Base-by-base conservation (phyloP, 2,888 invertebrate genomes). In the Melitaea athalia region DNA sequence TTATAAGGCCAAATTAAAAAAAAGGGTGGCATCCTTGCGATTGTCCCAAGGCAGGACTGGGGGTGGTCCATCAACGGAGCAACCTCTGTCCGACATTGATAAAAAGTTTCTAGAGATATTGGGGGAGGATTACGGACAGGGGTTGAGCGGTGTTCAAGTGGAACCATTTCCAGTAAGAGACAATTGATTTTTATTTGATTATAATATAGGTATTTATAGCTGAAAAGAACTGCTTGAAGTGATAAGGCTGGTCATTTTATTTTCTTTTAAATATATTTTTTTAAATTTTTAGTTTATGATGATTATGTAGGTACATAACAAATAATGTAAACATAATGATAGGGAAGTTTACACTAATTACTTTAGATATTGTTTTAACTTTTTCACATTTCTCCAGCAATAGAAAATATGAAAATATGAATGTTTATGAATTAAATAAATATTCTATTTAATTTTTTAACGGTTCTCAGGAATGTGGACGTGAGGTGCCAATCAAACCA, bases 21-120 rank as follows among this genome's bases (percentile, higher is more conserved):
- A 8, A 38, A 38, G 61, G 33, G 47, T 52, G 6, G 12, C 50
- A 45, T 42, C 15, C 8, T 5, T 63, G 17, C 14, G 50, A 38
- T 63, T 15, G 11, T 38, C 33, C 5, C 15, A 52, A 12, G 17
- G 42, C 5, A 52, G 52, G n/a, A 62, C 62, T 11, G 59, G 47
- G 15, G 59, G 45, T 8, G 65, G 43, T 12, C 55, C 7, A 15
- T 69, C 11, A 60, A 1, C 15, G 38, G 38, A 38, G 38, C 38
- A 38, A 38, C 38, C 38, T 8, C 38, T 38, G 38, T 38, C 38
- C 0, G 63, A 64, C 0, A 62, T 70, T 0, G 67, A 70, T 38
- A 24, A n/a, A 1, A 67, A 67, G 45, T 53, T 64, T 45, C 47
- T 70, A 0, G 17, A 62, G 15, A 47, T 70, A 11, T 42, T 70